A percentile compares a stretch with the other conserved stretches of the same genome.
phyloP scores from a whole-genome alignment of 2,888 invertebrate genomes.

The Cerastoderma edule region DNA sequence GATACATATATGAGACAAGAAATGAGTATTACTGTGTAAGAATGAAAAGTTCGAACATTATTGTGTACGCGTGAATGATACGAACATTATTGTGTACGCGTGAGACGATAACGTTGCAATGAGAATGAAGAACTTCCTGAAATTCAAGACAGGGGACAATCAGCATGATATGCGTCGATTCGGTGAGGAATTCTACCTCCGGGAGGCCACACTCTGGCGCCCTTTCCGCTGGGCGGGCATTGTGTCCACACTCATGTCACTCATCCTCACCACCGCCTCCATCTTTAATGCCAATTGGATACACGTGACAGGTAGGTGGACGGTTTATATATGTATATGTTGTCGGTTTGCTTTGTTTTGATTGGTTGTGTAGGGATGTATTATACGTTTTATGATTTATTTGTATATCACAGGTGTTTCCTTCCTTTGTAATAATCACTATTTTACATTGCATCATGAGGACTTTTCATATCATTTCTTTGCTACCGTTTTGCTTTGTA shows the following conservation, averaged over 20 bases:
- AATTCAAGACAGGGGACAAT: constrained; percentile 78
- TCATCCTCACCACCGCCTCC: constrained; percentile 69
- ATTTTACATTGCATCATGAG: too few species aligned
- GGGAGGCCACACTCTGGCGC: constrained; percentile 78
- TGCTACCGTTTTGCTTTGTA: too few species aligned
- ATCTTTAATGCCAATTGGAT: constrained; percentile 74
- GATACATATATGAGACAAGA: too few species aligned
- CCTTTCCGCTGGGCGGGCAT: constrained; percentile 78
- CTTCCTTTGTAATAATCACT: too few species aligned
- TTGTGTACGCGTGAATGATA: too few species aligned
- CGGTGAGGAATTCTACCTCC: constrained; percentile 77
- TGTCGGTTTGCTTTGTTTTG: not conserved
- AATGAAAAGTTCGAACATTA: too few species aligned
- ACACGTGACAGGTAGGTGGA: not conserved
- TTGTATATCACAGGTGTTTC: too few species aligned
- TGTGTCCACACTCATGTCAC: constrained; percentile 71
- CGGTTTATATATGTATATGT: not conserved
- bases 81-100: too few species aligned
- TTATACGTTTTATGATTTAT: too few species aligned
- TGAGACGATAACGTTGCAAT: constrained; percentile 49
- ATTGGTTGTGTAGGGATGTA: not conserved
- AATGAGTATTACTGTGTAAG: too few species aligned
- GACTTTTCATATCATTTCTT: too few species aligned
- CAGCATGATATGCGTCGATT: constrained; percentile 76
- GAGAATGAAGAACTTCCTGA: constrained; percentile 80